Evolutionary conservation across 2,888 invertebrate genomes (phyloP).

Genomic region (Oscheius myriophilus): DNA sequence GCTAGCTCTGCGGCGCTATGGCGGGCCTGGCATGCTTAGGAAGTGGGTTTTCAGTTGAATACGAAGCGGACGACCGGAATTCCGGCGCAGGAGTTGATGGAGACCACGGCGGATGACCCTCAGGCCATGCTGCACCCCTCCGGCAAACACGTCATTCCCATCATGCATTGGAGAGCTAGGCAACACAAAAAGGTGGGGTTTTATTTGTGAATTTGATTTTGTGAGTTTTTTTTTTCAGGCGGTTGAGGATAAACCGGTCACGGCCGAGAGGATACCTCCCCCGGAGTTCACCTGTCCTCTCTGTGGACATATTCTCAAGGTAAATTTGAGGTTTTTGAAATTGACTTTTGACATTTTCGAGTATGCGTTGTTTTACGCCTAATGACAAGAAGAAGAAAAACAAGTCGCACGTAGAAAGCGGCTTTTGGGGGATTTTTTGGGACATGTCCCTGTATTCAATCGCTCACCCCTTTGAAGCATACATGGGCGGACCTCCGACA

Average conservation of each 20-base stretch:
- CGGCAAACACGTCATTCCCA: conserved; percentile 73
- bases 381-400: too few relatives aligned
- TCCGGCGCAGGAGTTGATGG: conserved; percentile 77
- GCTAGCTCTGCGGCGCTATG: too few relatives aligned
- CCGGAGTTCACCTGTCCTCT: conserved; percentile 90
- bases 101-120: conserved; percentile 71
- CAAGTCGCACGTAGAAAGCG: too few relatives aligned
- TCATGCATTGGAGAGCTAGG: conserved; percentile 81
- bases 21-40: conserved; percentile 1
- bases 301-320: conserved; percentile 81
- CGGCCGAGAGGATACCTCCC: conserved; percentile 79
- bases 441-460: too few relatives aligned
- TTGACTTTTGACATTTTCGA: background rate
- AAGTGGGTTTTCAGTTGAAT: conserved; percentile 61
- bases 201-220: background rate
- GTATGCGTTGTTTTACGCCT: too few relatives aligned
- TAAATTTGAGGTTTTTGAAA: conserved; percentile 1
- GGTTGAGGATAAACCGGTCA: conserved; percentile 3
- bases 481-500: too few relatives aligned
- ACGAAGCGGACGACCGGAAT: conserved; percentile 87
- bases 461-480: too few relatives aligned
- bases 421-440: too few relatives aligned
- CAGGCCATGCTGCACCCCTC: conserved; percentile 72
- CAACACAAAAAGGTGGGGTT: conserved; percentile 73
- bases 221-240: background rate